Base-by-base conservation (phyloP, 2,797 vertebrate species). In the Catostomus latipinnis region DNA sequence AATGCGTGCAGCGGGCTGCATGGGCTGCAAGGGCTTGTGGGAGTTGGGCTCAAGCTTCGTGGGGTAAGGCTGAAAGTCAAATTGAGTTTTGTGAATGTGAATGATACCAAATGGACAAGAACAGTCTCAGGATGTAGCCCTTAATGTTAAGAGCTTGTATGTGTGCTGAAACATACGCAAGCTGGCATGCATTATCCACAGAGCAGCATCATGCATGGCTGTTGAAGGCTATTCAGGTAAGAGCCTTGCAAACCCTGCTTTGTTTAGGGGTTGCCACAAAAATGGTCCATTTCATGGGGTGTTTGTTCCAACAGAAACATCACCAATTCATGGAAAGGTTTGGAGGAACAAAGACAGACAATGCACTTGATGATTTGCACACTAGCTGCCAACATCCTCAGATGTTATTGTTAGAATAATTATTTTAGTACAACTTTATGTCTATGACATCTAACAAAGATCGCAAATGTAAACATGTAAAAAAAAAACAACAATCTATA, bases 1-100 rank as follows among this genome's bases (percentile, higher is more conserved):
- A 99, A 99, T 69, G 96, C 96, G 93, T 98, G 96, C 95, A 99
- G 95, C 81, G 98, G 98, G 88, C 98, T 99, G 95, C 97, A 98
- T 86, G 98, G 97, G 82, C 98, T 99, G 97, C 97, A 98, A 86
- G 98, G 97, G 85, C 98, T 99, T 95, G 98, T 98, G 92, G 97
- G 97, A 96, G 98, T 98, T 91, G 98, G 97, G 93, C 98, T 99
- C 97, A 98, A 94, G 93, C 98, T 99, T 93, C 97, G 95, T 88
- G 97, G 97, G 91, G 98, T 99, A 90, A 99, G 96, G 98, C 98
- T 99, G 97, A 62, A 99, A 99, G 95, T 98, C 96, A 97, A 97
- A 99, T 88, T 90, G 88, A 91, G 85, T 87, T 91, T 58, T 88
- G 88, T 93, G 89, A 95, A 93, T 87, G 90, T 84, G 83, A 83